Base-by-base conservation (phyloP, 2,888 invertebrate species). In the Plagodis pulveraria region DNA sequence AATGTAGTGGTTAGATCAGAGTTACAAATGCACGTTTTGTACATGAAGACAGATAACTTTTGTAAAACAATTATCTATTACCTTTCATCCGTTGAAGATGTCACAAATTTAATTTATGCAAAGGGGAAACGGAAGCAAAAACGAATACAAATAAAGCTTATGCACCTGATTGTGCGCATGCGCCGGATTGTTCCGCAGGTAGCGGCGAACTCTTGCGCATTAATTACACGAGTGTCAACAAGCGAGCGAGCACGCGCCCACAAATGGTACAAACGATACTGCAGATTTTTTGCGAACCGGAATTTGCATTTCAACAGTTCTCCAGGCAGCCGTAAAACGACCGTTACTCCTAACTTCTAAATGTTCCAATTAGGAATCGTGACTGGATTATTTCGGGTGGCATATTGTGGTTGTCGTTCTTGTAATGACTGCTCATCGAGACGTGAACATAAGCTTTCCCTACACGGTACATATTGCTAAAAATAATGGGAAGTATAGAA, bases 121-220 rank as follows among this genome's bases (percentile, higher is more conserved):
- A 91, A 90, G 92, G 92, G 91, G 89, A 91, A 91, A 88, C 79
- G 73, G 80, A 72, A 76, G 86, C 83, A 86, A 86, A 87, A 88
- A 88, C 77, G 10, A 42, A 7, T 42, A 75, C 80, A 86, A 88
- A 90, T 87, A 89, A 89, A 88, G 89, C 85, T 89, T 87, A 90
- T 86, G 81, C 92, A 92, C 91, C 91, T 91, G 90, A 91, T 74
- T 6, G 71, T 74, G 66, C 80, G 83, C 86, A 77, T 81, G 83
- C 83, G 83, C 81, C 79, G 77, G 78, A 78, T 78, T 6, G 48
- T 34, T 11, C 11, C 32, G 33, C 58, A 59, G 53, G 84, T 61
- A 59, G 57, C 58, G 83, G 81, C 85, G 10, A 40, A 81, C 81
- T 82, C 76, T 77, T 71, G 77, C 81, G 82, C 78, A 87, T 88